Percentiles rank a stretch among this genome's conserved stretches.
Evolutionary conservation across 2,797 vertebrate species (phyloP).

Genomic region (Schizopygopsis pylzovi): DNA sequence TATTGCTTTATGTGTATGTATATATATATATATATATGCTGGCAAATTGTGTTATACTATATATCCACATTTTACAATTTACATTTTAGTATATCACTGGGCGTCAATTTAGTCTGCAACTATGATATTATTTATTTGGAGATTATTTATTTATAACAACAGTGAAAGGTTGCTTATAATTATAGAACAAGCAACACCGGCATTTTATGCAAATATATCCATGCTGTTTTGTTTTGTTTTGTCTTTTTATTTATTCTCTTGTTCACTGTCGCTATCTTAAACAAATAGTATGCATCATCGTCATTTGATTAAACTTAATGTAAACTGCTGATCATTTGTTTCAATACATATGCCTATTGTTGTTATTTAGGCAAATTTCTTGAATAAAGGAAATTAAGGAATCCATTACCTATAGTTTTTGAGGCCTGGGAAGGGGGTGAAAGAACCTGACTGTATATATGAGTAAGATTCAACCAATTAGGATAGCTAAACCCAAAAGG

Average conservation of each 20-base stretch:
- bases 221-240: neutral
- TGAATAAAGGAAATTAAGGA: constrained; percentile 66
- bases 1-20: neutral
- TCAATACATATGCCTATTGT: constrained; percentile 52
- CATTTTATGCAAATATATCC: neutral
- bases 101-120: neutral
- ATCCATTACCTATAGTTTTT: constrained; percentile 48
- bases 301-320: neutral
- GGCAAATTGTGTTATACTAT: neutral
- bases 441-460: constrained; percentile 18
- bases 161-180: neutral
- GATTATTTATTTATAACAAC: neutral
- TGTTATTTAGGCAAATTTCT: constrained; percentile 66
- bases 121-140: neutral
- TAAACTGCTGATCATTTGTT: constrained; percentile 12
- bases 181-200: neutral
- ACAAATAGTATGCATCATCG: neutral
- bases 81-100: neutral
- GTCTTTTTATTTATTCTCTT: neutral
- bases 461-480: constrained; percentile 65
- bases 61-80: neutral
- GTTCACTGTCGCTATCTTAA: neutral
- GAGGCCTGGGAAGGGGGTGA: constrained; percentile 24
- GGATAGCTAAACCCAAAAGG: constrained; percentile 49
- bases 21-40: neutral